phyloP scores from a whole-genome alignment of 2,113 vertebrate species.

The Petrocephalus microphthalmus region DNA sequence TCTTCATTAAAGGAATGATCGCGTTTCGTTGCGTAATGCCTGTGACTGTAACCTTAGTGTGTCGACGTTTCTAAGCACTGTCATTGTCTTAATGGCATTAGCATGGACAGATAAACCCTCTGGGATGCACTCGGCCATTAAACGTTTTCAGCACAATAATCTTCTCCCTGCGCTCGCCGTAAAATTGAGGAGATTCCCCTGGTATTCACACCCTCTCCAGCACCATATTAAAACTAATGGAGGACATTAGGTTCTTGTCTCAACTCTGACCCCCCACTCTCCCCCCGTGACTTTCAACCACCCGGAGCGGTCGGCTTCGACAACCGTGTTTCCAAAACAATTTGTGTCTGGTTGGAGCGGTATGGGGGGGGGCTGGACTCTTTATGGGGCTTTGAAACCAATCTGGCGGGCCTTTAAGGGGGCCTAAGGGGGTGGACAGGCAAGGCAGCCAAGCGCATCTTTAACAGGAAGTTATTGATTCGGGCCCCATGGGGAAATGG shows the following conservation, averaged over 20 bases:
- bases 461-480: constrained; percentile 65
- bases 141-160: constrained; percentile 53
- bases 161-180: not conserved
- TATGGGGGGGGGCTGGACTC: constrained; percentile 26
- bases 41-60: constrained; percentile 27
- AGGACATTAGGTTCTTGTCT: constrained; percentile 47
- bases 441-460: constrained; percentile 53
- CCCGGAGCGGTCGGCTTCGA: constrained; percentile 25
- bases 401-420: constrained; percentile 43
- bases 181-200: constrained; percentile 48
- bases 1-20: not conserved
- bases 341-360: constrained; percentile 41
- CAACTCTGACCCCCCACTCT: constrained; percentile 43
- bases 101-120: constrained; percentile 55
- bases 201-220: constrained; percentile 37
- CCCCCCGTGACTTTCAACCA: constrained; percentile 27
- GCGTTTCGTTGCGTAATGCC: not conserved
- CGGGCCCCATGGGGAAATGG: constrained; percentile 44
- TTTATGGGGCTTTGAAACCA: constrained; percentile 37
- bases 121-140: constrained; percentile 66
- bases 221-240: constrained; percentile 37
- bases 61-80: constrained; percentile 53
- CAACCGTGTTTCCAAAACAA: constrained; percentile 44
- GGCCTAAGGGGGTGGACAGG: constrained; percentile 53
- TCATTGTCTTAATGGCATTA: constrained; percentile 59